These are phyloP conservation scores for Apodemia hepburni DNA, from an alignment of 2,888 invertebrate genomes.

Conservation along the genomic window DNA sequence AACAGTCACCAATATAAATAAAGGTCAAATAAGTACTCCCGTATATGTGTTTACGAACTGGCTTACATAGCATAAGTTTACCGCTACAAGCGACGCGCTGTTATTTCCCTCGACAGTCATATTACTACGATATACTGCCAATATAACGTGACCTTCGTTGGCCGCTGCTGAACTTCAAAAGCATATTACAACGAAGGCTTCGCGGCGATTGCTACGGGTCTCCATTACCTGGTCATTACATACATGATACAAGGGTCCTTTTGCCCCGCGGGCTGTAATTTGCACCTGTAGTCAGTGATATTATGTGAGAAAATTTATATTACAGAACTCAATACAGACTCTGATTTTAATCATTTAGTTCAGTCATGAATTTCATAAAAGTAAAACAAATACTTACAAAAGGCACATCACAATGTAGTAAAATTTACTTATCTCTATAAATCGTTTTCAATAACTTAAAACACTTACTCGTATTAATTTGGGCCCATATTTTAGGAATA, in stretches of 20 bases:
- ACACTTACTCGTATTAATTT: too few relatives aligned
- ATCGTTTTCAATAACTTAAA: too few relatives aligned
- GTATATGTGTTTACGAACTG: constrained; percentile 34
- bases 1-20: constrained; percentile 16
- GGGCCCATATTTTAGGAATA: too few relatives aligned
- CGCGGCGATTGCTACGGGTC: constrained; percentile 45
- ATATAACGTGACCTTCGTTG: constrained; percentile 46
- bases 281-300: constrained; percentile 70
- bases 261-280: constrained; percentile 63
- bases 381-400: neutral
- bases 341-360: neutral
- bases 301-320: constrained; percentile 67
- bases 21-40: constrained; percentile 25
- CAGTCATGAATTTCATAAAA: neutral
- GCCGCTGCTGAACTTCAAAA: constrained; percentile 39
- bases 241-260: constrained; percentile 58
- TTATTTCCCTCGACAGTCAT: constrained; percentile 71
- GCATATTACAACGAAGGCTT: constrained; percentile 30
- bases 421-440: too few relatives aligned
- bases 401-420: too few relatives aligned
- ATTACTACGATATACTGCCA: constrained; percentile 60
- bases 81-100: constrained; percentile 49
- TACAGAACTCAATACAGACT: constrained; percentile 29
- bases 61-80: constrained; percentile 44
- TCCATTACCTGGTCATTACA: constrained; percentile 43